Conservation (phyloP, 2,888 invertebrate species). For the Nemotelus nigrinus region DNA sequence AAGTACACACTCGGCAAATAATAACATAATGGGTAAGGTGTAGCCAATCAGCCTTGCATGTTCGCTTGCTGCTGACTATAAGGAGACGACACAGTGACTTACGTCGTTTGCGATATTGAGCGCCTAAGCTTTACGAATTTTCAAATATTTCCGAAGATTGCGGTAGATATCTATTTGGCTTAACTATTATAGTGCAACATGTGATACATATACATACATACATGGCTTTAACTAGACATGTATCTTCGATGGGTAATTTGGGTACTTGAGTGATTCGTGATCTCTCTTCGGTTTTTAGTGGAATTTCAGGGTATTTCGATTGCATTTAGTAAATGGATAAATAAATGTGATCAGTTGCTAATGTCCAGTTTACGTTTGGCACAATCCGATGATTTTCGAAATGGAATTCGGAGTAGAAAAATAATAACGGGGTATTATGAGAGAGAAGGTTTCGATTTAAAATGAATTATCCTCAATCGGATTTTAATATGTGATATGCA, state of each 20-base stretch:
- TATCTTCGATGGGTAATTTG: too few relatives aligned
- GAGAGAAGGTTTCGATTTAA: constrained; percentile 15
- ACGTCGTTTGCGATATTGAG: constrained; percentile 30
- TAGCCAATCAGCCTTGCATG: constrained; percentile 40
- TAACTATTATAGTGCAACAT: too few relatives aligned
- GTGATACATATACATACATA: too few relatives aligned
- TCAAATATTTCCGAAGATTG: constrained; percentile 1
- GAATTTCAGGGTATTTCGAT: constrained; percentile 16
- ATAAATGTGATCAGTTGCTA: background rate
- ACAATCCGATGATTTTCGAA: background rate
- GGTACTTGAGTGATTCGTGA: too few relatives aligned
- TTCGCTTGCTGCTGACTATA: background rate
- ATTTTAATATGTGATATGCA: constrained; percentile 24
- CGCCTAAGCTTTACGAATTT: constrained; percentile 32
- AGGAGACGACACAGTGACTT: background rate
- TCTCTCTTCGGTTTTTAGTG: background rate
- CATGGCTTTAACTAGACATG: too few relatives aligned
- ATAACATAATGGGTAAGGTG: constrained; percentile 43
- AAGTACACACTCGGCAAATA: constrained; percentile 41
- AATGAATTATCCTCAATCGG: constrained; percentile 43
- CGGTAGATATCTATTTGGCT: background rate
- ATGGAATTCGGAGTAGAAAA: background rate
- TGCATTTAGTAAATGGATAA: constrained; percentile 17
- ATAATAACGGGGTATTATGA: background rate
- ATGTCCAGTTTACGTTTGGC: background rate